phyloP scores from a whole-genome alignment of 2,888 invertebrate genomes.

The Plebejus anna region DNA sequence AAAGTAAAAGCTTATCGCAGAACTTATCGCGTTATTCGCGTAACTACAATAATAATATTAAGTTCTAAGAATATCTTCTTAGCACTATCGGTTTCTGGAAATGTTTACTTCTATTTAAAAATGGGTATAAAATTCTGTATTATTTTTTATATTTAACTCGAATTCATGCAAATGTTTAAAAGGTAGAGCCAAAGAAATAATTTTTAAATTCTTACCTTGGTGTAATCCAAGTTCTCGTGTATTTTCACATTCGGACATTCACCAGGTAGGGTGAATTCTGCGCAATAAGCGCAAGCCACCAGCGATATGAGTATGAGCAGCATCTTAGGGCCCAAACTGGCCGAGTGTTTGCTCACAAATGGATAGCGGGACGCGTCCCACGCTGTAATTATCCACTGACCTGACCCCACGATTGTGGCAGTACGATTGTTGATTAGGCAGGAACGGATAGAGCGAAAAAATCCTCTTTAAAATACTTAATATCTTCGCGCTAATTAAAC shows the following conservation, averaged over 20 bases:
- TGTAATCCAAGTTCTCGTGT: constrained; percentile 65
- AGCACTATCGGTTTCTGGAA: neutral
- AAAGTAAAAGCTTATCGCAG: neutral
- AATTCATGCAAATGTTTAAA: no score
- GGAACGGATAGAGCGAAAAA: neutral
- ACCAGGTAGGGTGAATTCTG: constrained; percentile 61
- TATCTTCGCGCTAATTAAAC: no score
- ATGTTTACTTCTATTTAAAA: no score
- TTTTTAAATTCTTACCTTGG: constrained; percentile 52
- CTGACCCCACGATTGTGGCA: constrained; percentile 45
- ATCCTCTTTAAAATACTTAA: neutral
- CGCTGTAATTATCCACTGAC: constrained; percentile 68
- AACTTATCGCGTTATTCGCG: neutral
- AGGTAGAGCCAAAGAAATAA: no score
- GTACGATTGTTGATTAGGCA: constrained; percentile 30
- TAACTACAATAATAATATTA: neutral
- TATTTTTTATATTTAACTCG: no score
- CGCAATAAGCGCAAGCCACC: constrained; percentile 43
- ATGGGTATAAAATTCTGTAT: no score
- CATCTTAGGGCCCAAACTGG: constrained; percentile 45
- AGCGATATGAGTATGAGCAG: constrained; percentile 46
- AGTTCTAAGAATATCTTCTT: neutral
- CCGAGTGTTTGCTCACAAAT: constrained; percentile 48
- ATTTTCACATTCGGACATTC: constrained; percentile 63
- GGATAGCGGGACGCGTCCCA: constrained; percentile 50